These are phyloP conservation scores for Dysmachus trigonus DNA, from an alignment of 2,888 invertebrate genomes.

Conservation along the genomic window DNA sequence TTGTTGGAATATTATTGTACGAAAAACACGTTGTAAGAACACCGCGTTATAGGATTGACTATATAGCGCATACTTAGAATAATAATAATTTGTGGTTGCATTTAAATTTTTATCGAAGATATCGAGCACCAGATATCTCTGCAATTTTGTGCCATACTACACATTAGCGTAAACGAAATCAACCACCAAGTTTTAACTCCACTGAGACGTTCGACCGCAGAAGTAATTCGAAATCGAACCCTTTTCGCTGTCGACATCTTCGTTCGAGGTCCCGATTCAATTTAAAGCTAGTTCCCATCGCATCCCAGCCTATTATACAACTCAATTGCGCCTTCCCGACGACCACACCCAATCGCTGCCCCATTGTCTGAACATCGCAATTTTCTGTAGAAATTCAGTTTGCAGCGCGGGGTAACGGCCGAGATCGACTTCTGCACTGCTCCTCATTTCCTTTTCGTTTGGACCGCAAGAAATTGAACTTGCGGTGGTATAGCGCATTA, in stretches of 20 bases:
- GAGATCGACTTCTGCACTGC: neutral
- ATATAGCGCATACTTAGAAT: too few relatives aligned
- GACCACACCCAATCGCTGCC: slow-evolving; percentile 16
- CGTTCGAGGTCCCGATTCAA: neutral
- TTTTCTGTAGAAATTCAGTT: neutral
- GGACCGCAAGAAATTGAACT: neutral
- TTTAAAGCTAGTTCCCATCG: neutral
- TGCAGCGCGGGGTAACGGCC: neutral
- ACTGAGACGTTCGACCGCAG: slow-evolving; percentile 3
- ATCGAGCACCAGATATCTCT: neutral
- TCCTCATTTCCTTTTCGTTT: slow-evolving; percentile 13
- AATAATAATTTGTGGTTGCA: too few relatives aligned
- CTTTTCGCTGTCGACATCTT: neutral
- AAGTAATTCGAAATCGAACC: slow-evolving; percentile 3
- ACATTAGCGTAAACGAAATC: neutral
- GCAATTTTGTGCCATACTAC: neutral
- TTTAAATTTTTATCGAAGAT: too few relatives aligned
- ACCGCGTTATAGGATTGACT: too few relatives aligned
- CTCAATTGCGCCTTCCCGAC: neutral
- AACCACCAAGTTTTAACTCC: neutral
- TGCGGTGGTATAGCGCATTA: slow-evolving; percentile 23
- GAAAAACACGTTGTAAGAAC: too few relatives aligned
- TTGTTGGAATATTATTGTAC: too few relatives aligned
- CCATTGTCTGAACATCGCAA: neutral
- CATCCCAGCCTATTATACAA: neutral